Base-by-base conservation (phyloP, 1,140 invertebrate genomes). In the Drosophila funebris region DNA sequence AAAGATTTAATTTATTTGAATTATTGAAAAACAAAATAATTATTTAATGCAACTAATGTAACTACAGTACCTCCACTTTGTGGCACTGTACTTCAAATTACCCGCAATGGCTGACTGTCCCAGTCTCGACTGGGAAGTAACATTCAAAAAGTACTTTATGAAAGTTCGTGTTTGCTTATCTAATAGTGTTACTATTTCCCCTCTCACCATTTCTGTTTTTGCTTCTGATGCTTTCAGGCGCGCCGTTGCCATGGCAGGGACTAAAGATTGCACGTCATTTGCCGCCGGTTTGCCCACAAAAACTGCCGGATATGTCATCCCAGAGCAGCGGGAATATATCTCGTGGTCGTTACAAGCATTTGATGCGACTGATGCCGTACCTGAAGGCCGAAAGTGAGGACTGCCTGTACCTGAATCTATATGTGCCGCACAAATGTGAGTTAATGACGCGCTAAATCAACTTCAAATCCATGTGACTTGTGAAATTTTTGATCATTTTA, bases 391-490 rank as follows among this genome's bases (percentile, higher is more conserved):
- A 98, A 92, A 96, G 94, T 52, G 98, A 99, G 92, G 97, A 99
- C 92, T 99, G 98, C 89, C 92, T 99, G 6, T 97, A 97, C 90
- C 93, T 99, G 50, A 99, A 99, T 91, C 95, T 99, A 61, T 99
- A 98, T 89, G 95, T 96, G n/a, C 97, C 98, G 8, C 94, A 95
- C 80, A 93, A 94, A 90, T 93, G 93, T 93, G 92, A 94, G 92
- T 93, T 90, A 60, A 53, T 73, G 4, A 67, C 18, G 18, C 22
- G 36, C 20, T 27, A 7, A 14, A 2, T 24, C 36, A 14, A 8
- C 6, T 33, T 29, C 16, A 48, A 13, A 18, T 14, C 9, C 11
- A 11, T 16, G 31, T n/a, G 41, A 31, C 5, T 33, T 22, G 9
- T 33, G 16, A 7, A n/a, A 29, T 4, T 13, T 44, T 4, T 24